These are phyloP conservation scores for Archaeoteleia sp. DNA, from an alignment of 2,888 invertebrate species.

Conservation along the genomic window DNA sequence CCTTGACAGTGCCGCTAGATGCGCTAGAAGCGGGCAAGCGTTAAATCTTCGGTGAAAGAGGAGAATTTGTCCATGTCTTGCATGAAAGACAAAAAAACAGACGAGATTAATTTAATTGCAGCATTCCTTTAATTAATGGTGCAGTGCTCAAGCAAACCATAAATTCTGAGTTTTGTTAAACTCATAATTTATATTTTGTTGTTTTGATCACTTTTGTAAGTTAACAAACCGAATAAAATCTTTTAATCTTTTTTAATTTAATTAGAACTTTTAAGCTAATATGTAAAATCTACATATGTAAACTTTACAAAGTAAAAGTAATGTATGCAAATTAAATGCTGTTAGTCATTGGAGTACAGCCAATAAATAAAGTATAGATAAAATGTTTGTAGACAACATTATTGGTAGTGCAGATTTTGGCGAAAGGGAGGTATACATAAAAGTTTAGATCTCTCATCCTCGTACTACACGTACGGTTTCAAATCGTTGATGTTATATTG, in stretches of 20 bases:
- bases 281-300: slow-evolving; percentile 5
- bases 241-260: slow-evolving; percentile 2
- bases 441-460: slow-evolving; percentile 61
- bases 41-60: slow-evolving; percentile 74
- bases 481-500: slow-evolving; percentile 47
- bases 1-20: slow-evolving; percentile 75
- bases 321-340: too few species aligned
- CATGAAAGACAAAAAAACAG: slow-evolving; percentile 59
- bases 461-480: slow-evolving; percentile 55
- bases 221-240: slow-evolving; percentile 9
- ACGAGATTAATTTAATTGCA: slow-evolving; percentile 53
- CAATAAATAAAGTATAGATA: too few species aligned
- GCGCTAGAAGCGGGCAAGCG: slow-evolving; percentile 74
- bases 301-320: slow-evolving; percentile 6
- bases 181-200: slow-evolving; percentile 29
- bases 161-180: slow-evolving; percentile 14
- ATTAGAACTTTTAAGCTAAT: background rate
- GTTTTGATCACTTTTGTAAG: background rate
- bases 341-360: too few species aligned
- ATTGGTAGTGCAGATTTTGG: slow-evolving; percentile 9
- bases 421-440: slow-evolving; percentile 11
- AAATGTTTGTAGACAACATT: slow-evolving; percentile 1
- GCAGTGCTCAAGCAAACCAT: slow-evolving; percentile 16
- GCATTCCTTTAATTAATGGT: slow-evolving; percentile 36
- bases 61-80: slow-evolving; percentile 73